A percentile compares a stretch with the other conserved stretches of the same genome.
Evolutionary conservation across 2,113 vertebrate species (phyloP).

Genomic region (Lota lota): DNA sequence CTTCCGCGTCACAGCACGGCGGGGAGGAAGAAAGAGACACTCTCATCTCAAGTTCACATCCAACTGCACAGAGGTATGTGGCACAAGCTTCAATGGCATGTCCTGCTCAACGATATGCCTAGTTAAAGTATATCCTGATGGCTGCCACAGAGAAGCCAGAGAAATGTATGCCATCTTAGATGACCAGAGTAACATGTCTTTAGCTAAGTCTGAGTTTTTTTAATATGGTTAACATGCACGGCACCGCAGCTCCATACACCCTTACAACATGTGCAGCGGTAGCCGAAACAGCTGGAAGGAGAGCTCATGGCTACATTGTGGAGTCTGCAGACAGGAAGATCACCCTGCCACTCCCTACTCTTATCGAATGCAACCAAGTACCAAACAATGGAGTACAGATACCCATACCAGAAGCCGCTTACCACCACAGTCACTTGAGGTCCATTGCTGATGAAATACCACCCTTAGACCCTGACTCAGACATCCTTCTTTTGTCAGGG

Average conservation of each 20-base stretch:
- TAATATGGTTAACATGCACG: background rate
- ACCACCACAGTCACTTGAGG: constrained; percentile 1
- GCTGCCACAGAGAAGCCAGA: background rate
- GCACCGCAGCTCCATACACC: constrained; percentile 2
- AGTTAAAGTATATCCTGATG: constrained; percentile 14
- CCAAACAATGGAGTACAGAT: constrained; percentile 9
- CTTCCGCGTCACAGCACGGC: no score
- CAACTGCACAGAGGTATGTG: constrained; percentile 25
- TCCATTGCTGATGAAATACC: constrained; percentile 8
- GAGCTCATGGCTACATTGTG: no score
- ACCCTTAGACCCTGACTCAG: background rate
- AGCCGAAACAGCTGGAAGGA: no score
- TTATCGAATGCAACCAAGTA: no score
- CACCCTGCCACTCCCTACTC: no score
- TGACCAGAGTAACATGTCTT: constrained; percentile 23
- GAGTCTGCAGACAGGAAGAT: no score
- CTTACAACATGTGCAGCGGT: no score
- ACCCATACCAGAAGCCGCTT: constrained; percentile 2
- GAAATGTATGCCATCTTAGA: constrained; percentile 17
- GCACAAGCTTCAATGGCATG: background rate
- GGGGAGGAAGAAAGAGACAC: no score
- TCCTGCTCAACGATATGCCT: constrained; percentile 36
- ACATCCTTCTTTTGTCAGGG: constrained; percentile 18
- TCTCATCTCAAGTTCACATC: background rate
- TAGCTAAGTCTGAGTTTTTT: constrained; percentile 22